Conservation (phyloP, 2,113 vertebrate species). For the Myanophis thanlyinensis region DNA sequence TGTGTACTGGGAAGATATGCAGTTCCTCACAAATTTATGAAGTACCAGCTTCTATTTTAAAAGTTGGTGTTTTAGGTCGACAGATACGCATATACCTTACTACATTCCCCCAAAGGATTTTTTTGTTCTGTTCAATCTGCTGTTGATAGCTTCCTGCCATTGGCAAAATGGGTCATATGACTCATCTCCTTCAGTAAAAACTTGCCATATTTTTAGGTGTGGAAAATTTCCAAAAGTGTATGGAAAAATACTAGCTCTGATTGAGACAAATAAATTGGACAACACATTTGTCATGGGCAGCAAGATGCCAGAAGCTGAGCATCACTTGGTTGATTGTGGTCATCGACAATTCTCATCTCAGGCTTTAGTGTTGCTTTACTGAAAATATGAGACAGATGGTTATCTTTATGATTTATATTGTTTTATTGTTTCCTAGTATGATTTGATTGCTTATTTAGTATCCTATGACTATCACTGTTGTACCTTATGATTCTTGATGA, state of each 20-base stretch:
- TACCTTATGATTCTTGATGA: too few relatives aligned
- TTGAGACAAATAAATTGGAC: not conserved
- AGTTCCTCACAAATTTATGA: not conserved
- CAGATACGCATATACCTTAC: not conserved
- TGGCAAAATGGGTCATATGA: not conserved
- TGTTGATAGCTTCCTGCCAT: not conserved
- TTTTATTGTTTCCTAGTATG: too few relatives aligned
- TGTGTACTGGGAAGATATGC: not conserved
- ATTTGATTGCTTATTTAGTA: too few relatives aligned
- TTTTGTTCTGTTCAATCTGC: not conserved
- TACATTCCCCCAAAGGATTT: not conserved
- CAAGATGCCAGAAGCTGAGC: not conserved
- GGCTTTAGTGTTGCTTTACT: not conserved
- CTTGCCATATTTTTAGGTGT: not conserved
- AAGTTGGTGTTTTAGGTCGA: not conserved
- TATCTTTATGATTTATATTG: too few relatives aligned
- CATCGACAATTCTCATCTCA: not conserved
- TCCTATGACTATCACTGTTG: too few relatives aligned
- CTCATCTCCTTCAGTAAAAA: not conserved
- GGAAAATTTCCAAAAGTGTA: not conserved
- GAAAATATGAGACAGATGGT: not conserved
- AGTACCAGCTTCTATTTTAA: not conserved
- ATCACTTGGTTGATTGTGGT: not conserved
- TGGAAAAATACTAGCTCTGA: not conserved
- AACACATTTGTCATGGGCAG: not conserved